These are phyloP conservation scores for Aphis gossypii DNA, from an alignment of 1,140 invertebrate species.

Conservation along the genomic window DNA sequence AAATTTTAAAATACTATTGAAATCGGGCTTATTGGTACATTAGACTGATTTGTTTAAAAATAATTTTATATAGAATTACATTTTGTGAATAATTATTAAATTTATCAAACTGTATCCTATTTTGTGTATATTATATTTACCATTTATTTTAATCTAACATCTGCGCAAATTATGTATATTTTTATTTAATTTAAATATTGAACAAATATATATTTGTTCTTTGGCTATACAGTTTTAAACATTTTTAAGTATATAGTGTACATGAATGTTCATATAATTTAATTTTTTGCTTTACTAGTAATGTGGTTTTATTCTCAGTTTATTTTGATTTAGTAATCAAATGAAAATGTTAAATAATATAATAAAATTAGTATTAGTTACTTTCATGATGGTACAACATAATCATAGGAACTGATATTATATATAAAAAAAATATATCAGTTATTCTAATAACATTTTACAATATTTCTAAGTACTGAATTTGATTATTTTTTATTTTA, in stretches of 20 bases:
- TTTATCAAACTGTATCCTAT: neutral
- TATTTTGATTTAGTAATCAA: neutral
- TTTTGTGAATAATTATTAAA: neutral
- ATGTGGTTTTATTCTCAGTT: neutral
- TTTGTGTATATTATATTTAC: neutral
- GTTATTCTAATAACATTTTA: neutral
- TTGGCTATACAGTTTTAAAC: neutral
- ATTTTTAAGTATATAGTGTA: neutral
- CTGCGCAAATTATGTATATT: neutral
- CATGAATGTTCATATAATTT: neutral
- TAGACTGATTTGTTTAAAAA: neutral
- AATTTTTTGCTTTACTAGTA: neutral
- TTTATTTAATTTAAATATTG: neutral
- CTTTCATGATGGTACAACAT: neutral
- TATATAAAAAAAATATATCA: neutral
- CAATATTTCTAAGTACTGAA: neutral
- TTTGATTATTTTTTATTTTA: slow-evolving; percentile 63
- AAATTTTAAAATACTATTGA: neutral
- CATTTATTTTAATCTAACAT: neutral
- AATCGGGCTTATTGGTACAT: neutral
- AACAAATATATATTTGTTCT: neutral
- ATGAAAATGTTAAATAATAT: neutral
- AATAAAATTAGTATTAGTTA: neutral
- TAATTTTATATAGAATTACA: neutral
- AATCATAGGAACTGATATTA: neutral